Base-by-base conservation (phyloP, 2,888 invertebrate genomes). In the Kryphioiulus occultus region DNA sequence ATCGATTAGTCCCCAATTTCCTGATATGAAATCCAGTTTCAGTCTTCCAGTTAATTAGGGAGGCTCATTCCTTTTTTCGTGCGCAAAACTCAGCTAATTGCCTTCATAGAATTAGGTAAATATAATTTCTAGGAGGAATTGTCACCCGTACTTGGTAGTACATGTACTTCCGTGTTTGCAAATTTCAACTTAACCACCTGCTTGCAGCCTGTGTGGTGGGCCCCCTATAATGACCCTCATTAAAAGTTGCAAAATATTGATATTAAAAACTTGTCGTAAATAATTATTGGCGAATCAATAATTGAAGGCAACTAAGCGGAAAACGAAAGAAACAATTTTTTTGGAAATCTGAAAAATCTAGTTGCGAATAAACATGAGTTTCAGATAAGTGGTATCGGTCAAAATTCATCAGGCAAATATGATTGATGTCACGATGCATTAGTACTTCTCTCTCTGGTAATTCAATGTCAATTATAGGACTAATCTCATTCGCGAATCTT, bases 1-100 rank as follows among this genome's bases (percentile, higher is more conserved):
- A 68, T 68, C 68, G 68, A 68, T 68, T 68, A 68, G 68, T 68
- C 68, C 68, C 68, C 68, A 68, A 68, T 68, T 68, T 68, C 68
- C 68, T 68, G 68, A 68, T 68, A 68, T 68, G 68, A 68, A 68
- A 68, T 68, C 22, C 68, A 68, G 68, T 68, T 68, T 68, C 68
- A 26, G 68, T 68, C 68, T 68, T 68, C 68, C 68, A 68, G 26
- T 68, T 68, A 68, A 68, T 68, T 68, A 68, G 68, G 26, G 26
- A 26, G 68, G 68, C 68, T 68, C 68, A 68, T 68, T 68, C 26
- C 68, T 26, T 26, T 26, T 68, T 68, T 68, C 22, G 68, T 22
- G 68, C 68, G 26, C 22, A 26, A 17, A 53, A 68, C 22, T 10
- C 12, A 26, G 68, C 68, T 68, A 68, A 68, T 68, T 68, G 68